These are phyloP conservation scores for Artibeus jamaicensis DNA, from an alignment of 2,797 vertebrate species.

Conservation along the genomic window DNA sequence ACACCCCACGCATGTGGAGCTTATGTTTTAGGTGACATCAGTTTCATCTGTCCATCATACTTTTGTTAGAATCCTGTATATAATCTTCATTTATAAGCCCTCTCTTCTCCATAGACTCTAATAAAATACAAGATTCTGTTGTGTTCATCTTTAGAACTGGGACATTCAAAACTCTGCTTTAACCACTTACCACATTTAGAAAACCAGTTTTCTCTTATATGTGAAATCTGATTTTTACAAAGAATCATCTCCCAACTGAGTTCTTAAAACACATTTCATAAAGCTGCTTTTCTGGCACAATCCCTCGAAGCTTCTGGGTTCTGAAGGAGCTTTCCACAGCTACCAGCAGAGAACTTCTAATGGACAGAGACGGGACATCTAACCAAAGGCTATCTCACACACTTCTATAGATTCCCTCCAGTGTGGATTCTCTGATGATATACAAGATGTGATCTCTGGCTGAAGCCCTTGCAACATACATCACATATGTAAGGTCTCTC, in stretches of 20 bases:
- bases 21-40: neutral
- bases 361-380: neutral
- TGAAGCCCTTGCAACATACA: constrained; percentile 70
- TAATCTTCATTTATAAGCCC: neutral
- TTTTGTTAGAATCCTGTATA: neutral
- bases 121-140: neutral
- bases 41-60: neutral
- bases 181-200: neutral
- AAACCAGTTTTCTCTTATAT: neutral
- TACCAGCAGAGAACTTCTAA: neutral
- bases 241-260: neutral
- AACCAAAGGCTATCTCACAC: neutral
- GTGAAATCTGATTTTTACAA: neutral
- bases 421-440: constrained; percentile 69
- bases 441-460: constrained; percentile 67
- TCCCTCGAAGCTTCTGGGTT: neutral
- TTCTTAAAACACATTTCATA: neutral
- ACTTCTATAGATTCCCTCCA: neutral
- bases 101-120: neutral
- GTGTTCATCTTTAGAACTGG: neutral
- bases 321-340: neutral
- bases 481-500: constrained; percentile 68
- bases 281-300: neutral
- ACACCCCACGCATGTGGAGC: neutral
- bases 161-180: neutral